Conservation (phyloP, 2,797 vertebrate genomes). For the Tympanoctomys barrerae region DNA sequence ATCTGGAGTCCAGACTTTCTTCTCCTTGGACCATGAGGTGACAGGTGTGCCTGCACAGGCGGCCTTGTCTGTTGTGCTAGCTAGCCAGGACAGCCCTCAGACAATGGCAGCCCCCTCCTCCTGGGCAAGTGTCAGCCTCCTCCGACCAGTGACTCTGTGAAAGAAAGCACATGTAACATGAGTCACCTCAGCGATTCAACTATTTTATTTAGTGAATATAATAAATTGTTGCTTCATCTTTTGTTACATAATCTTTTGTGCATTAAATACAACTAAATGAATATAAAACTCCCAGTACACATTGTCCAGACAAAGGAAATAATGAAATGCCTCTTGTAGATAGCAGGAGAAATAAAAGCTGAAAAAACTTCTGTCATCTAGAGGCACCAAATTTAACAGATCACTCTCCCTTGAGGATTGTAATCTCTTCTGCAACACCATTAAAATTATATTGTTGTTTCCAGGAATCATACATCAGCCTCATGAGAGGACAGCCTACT, state of each 20-base stretch:
- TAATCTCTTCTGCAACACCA: not conserved
- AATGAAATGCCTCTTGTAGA: not conserved
- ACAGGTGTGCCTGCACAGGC: not conserved
- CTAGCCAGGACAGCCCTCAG: not conserved
- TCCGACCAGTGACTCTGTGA: not conserved
- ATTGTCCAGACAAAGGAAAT: slow-evolving; percentile 20
- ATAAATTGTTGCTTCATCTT: not conserved
- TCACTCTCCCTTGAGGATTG: not conserved
- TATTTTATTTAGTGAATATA: not conserved
- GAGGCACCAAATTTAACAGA: not conserved
- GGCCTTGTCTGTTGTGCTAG: fast-evolving
- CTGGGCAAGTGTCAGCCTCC: not conserved
- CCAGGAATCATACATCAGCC: not conserved
- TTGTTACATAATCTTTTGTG: not conserved
- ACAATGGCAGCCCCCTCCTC: fast-evolving
- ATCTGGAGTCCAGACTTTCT: not conserved
- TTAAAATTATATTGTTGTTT: not conserved
- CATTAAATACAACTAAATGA: not conserved
- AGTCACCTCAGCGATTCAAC: not conserved
- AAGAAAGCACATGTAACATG: not conserved
- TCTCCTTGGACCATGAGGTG: not conserved
- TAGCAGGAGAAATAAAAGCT: not conserved
- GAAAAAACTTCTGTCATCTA: not conserved
- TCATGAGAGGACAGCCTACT: not conserved
- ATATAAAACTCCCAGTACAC: not conserved